These are phyloP conservation scores for Perognathus longimembris DNA, from an alignment of 2,113 vertebrate genomes.

Conservation along the genomic window DNA sequence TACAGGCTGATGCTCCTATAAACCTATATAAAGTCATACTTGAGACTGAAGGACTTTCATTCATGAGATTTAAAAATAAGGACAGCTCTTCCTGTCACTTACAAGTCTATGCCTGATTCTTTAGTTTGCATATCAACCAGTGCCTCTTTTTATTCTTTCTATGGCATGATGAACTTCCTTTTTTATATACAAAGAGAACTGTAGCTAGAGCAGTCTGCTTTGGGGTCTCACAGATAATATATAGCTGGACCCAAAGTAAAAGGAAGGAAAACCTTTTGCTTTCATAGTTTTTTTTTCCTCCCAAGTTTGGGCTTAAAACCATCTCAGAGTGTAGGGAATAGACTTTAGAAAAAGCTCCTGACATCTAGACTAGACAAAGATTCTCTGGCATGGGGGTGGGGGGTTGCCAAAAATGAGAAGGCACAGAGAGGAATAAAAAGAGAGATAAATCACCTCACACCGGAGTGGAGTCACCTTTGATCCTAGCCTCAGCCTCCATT, in stretches of 20 bases:
- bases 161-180: not conserved
- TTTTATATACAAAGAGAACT: not conserved
- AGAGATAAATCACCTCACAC: not conserved
- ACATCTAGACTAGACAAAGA: not conserved
- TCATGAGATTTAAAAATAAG: not conserved
- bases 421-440: not conserved
- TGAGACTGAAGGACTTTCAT: not conserved
- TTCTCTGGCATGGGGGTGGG: not conserved
- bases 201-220: not conserved
- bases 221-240: not conserved
- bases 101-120: not conserved
- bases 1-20: not conserved
- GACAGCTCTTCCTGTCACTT: not conserved
- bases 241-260: not conserved
- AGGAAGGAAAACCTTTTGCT: not conserved
- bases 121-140: not conserved
- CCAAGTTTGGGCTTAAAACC: not conserved
- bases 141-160: not conserved
- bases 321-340: not conserved
- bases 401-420: not conserved
- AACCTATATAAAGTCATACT: not conserved
- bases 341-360: conserved; percentile 2
- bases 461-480: not conserved
- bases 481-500: not conserved
- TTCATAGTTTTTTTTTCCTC: too few species aligned